These are phyloP conservation scores for Nycticryphes semicollaris DNA, from an alignment of 2,113 vertebrate species.

Conservation along the genomic window DNA sequence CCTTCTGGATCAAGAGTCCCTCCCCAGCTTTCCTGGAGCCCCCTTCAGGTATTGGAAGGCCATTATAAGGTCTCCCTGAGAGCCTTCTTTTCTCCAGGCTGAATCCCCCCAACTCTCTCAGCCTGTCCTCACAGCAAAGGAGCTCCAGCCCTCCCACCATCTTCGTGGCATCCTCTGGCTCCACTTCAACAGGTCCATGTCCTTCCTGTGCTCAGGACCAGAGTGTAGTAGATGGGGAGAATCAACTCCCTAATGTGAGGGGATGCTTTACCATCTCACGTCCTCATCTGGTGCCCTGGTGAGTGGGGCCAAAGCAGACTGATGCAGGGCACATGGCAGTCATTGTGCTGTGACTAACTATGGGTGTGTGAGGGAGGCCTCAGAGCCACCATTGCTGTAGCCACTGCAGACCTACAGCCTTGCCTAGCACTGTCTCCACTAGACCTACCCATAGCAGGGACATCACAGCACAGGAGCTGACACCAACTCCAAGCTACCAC, in stretches of 20 bases:
- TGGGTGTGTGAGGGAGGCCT: neutral
- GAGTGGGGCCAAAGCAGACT: neutral
- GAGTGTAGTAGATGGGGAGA: too few species aligned
- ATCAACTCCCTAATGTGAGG: neutral
- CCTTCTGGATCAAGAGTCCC: too few species aligned
- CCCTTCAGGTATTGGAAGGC: too few species aligned
- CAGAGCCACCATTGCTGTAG: neutral
- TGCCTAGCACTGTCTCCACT: neutral
- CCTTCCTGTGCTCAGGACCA: too few species aligned
- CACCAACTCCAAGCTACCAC: neutral
- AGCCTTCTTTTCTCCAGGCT: too few species aligned
- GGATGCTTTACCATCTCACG: neutral
- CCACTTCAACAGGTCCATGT: too few species aligned
- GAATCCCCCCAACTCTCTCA: too few species aligned
- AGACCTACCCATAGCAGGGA: neutral
- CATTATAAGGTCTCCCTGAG: too few species aligned
- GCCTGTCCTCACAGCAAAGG: too few species aligned
- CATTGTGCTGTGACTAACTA: neutral
- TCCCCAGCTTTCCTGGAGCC: too few species aligned
- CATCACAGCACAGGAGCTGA: neutral
- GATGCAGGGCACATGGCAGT: neutral
- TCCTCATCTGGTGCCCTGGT: neutral
- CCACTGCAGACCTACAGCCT: neutral
- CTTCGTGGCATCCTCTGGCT: too few species aligned
- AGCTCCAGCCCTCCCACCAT: too few species aligned